These are phyloP conservation scores for Acanthurus leucopareius DNA, from an alignment of 2,797 vertebrate genomes.

Conservation along the genomic window DNA sequence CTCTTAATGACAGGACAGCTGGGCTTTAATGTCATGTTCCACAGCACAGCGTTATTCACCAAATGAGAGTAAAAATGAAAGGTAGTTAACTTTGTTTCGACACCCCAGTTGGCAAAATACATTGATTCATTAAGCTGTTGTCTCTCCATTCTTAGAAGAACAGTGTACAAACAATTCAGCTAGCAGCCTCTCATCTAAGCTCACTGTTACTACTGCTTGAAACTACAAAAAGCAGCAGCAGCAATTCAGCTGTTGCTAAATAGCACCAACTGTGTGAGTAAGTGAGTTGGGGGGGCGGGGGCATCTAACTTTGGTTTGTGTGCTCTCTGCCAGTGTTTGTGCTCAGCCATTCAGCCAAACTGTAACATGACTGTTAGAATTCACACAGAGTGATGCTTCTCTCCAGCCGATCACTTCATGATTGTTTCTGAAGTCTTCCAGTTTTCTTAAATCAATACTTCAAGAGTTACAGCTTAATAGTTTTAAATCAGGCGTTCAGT, in stretches of 20 bases:
- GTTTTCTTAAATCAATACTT: neutral
- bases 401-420: neutral
- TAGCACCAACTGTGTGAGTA: neutral
- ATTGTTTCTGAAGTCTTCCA: too few relatives aligned
- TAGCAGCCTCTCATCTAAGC: neutral
- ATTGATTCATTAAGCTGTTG: neutral
- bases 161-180: neutral
- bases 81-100: neutral
- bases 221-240: neutral
- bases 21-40: neutral
- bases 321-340: neutral
- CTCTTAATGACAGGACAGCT: neutral
- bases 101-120: neutral
- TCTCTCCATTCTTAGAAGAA: neutral
- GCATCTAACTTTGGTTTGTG: neutral
- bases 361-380: neutral
- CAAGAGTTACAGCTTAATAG: neutral
- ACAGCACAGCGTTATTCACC: neutral
- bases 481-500: neutral
- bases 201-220: neutral
- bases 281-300: too few relatives aligned
- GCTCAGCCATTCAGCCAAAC: neutral
- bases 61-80: neutral
- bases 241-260: neutral
- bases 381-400: neutral